Conservation (phyloP, 2,113 vertebrate species). For the Sander vitreus region DNA sequence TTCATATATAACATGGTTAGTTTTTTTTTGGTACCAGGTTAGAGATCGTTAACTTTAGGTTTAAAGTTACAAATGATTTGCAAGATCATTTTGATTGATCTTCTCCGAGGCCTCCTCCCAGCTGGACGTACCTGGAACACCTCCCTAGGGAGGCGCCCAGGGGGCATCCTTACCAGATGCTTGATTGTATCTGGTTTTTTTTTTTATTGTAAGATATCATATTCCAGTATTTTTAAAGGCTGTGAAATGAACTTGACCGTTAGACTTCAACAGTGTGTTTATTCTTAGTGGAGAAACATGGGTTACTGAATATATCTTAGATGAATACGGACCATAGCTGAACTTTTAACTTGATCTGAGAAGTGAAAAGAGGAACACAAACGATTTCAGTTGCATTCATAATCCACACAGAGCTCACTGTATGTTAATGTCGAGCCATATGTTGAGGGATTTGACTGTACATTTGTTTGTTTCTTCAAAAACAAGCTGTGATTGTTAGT, state of each 20-base stretch:
- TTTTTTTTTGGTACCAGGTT: neutral
- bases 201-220: neutral
- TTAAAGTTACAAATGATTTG: neutral
- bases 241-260: neutral
- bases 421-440: slow-evolving; percentile 1
- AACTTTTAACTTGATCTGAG: neutral
- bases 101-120: no score
- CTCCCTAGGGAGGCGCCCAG: no score
- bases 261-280: neutral
- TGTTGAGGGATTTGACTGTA: slow-evolving; percentile 11
- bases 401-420: neutral
- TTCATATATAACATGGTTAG: neutral
- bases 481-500: neutral
- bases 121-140: no score
- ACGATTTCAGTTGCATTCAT: neutral
- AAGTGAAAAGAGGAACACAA: neutral
- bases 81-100: no score
- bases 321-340: neutral
- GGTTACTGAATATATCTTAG: neutral
- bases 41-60: neutral
- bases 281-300: neutral
- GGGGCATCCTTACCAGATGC: no score
- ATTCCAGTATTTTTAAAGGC: neutral
- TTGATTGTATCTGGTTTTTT: no score
- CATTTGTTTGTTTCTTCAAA: neutral